These are phyloP conservation scores for Crossaster papposus DNA, from an alignment of 53 echinoderm and acorn worm genomes.

Conservation along the genomic window DNA sequence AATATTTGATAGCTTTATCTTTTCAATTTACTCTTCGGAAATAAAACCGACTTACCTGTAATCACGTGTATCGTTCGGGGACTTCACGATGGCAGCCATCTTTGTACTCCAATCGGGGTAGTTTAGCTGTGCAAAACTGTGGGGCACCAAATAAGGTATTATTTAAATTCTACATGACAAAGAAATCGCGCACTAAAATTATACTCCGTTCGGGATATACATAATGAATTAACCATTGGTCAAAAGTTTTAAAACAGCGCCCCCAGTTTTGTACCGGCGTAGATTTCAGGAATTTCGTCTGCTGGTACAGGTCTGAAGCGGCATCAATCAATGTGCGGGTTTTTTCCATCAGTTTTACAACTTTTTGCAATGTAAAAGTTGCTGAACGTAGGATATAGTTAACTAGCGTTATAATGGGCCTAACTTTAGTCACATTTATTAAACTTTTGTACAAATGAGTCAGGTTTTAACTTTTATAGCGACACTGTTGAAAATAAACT, in stretches of 20 bases:
- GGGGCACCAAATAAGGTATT: background rate
- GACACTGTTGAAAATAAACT: too few relatives aligned
- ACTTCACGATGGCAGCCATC: conserved; percentile 52
- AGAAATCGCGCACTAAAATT: background rate
- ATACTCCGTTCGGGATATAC: conserved; percentile 6
- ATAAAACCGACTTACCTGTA: conserved; percentile 53
- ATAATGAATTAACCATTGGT: conserved; percentile 32
- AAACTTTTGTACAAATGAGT: too few relatives aligned
- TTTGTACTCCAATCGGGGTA: conserved; percentile 3
- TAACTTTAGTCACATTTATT: too few relatives aligned
- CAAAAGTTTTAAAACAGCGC: conserved; percentile 56
- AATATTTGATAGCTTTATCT: background rate
- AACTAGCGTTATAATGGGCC: too few relatives aligned
- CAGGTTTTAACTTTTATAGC: too few relatives aligned
- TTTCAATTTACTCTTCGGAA: background rate
- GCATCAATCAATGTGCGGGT: too few relatives aligned
- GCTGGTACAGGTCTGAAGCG: too few relatives aligned
- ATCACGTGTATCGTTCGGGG: conserved; percentile 70
- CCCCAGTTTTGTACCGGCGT: background rate
- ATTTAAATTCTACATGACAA: background rate
- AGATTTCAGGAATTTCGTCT: background rate
- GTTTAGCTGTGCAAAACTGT: background rate
- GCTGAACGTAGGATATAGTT: too few relatives aligned
- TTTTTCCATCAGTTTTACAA: background rate
- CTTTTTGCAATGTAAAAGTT: background rate